Evolutionary conservation across 1,140 invertebrate genomes (phyloP), one percentile per base, ranked within the genome.

Genomic region (Drosophila leontia): DNA sequence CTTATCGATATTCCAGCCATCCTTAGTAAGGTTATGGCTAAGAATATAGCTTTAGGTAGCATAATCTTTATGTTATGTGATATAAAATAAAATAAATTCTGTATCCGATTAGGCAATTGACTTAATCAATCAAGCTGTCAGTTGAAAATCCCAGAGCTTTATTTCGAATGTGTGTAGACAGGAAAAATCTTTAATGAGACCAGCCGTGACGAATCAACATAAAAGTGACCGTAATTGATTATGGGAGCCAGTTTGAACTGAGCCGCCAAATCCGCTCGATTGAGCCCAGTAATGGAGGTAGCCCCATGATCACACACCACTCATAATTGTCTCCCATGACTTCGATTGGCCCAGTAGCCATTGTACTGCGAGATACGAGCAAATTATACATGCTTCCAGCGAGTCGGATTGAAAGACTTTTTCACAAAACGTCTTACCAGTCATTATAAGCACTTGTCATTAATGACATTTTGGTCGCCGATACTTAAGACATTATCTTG

Each of bases 371-470:
- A 39, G 23, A 51, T 64, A 48, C 41, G 56, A 39, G 77, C 63
- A 87, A 77, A 87, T 87, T 87, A 82, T 87, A 61, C 80, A 87
- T 55, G 77, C 78, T 64, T 35, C 57, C 75, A 64, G 60, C 50
- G 26, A 41, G 71, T 23, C 51, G 65, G 78, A 53, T 65, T 60
- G 70, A 70, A 62, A 56, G 77, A 41, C 37, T 32, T 50, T 50
- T 71, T 61, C 55, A 81, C 48, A 84, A 84, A 78, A 71, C 77
- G 61, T 68, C 58, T 72, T 45, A 72, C 70, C 48, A 90, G 85
- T 88, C 85, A 88, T 88, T 88, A 88, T 85, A 67, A 50, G 85
- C 84, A 88, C 88, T 88, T 88, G 84, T 77, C 84, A 90, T 90
- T 88, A 88, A 88, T 88, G 85, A 88, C 84, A 88, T 81, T 88